phyloP scores from a whole-genome alignment of 2,797 vertebrate genomes.

The Channallabes apus region DNA sequence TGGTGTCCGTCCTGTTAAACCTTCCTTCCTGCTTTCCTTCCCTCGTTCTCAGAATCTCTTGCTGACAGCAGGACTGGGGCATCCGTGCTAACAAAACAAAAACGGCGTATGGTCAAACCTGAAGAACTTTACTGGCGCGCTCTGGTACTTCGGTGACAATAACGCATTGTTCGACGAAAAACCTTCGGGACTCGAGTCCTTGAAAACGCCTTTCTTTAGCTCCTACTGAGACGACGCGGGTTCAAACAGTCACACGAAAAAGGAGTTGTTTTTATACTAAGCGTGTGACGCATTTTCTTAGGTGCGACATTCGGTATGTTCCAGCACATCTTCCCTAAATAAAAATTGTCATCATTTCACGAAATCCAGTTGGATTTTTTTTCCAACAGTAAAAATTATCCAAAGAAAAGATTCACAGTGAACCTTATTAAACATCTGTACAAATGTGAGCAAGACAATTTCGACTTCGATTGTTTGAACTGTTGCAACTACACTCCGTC shows the following conservation, averaged over 20 bases:
- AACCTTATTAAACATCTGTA: too few relatives aligned
- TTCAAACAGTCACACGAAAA: not conserved
- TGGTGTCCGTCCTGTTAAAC: constrained; percentile 34
- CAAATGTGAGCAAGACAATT: too few relatives aligned
- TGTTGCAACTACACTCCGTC: not conserved
- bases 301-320: too few relatives aligned
- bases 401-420: too few relatives aligned
- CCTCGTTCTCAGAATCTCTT: constrained; percentile 43
- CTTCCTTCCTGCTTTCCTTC: constrained; percentile 51
- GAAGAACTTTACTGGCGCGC: constrained; percentile 24
- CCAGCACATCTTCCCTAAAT: too few relatives aligned
- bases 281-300: not conserved
- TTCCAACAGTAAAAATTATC: too few relatives aligned
- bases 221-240: not conserved
- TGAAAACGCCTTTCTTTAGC: constrained; percentile 19
- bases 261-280: not conserved
- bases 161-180: constrained; percentile 24
- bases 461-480: not conserved
- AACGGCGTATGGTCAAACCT: constrained; percentile 13
- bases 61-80: constrained; percentile 27
- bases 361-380: too few relatives aligned
- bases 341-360: too few relatives aligned
- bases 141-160: constrained; percentile 18
- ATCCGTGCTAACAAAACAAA: constrained; percentile 31
- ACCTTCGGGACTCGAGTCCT: constrained; percentile 26